These are phyloP conservation scores for Xiphophorus birchmanni DNA, from an alignment of 2,797 vertebrate genomes.

Conservation along the genomic window DNA sequence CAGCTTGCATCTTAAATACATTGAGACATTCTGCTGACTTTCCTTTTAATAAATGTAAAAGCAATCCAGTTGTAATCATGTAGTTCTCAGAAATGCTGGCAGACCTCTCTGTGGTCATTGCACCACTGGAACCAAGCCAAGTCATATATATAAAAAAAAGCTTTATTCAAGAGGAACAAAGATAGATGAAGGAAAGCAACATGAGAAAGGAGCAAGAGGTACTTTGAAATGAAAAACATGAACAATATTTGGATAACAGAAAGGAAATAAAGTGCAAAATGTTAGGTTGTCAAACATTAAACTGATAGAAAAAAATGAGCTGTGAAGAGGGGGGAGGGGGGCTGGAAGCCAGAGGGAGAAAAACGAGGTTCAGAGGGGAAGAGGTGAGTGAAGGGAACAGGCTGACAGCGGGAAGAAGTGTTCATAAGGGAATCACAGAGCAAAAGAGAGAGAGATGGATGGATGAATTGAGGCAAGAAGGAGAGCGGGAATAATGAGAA, in stretches of 20 bases:
- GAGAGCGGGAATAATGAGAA: slow-evolving; percentile 70
- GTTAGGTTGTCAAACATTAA: slow-evolving; percentile 29
- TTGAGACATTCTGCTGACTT: slow-evolving; percentile 36
- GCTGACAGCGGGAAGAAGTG: slow-evolving; percentile 38
- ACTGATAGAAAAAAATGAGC: slow-evolving; percentile 35
- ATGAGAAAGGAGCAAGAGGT: slow-evolving; percentile 31
- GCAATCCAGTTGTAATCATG: slow-evolving; percentile 42
- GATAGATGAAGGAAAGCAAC: slow-evolving; percentile 41
- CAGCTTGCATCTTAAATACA: slow-evolving; percentile 35
- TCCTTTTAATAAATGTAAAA: slow-evolving; percentile 35
- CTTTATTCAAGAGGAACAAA: slow-evolving; percentile 68
- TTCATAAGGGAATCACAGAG: slow-evolving; percentile 54
- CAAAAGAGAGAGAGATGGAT: slow-evolving; percentile 55
- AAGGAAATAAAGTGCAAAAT: slow-evolving; percentile 38
- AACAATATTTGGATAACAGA: slow-evolving; percentile 17
- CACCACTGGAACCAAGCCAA: slow-evolving; percentile 67
- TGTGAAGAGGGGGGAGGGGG: slow-evolving; percentile 40
- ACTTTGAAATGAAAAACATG: slow-evolving; percentile 28
- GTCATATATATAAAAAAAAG: slow-evolving; percentile 67
- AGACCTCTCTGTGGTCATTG: slow-evolving; percentile 55
- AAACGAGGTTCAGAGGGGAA: slow-evolving; percentile 54
- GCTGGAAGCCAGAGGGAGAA: slow-evolving; percentile 46
- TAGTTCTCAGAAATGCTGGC: slow-evolving; percentile 44
- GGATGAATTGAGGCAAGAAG: slow-evolving; percentile 44
- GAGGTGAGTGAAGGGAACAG: slow-evolving; percentile 57